Conservation (phyloP, 2,797 vertebrate genomes). For the Buphagus erythrorhynchus region DNA sequence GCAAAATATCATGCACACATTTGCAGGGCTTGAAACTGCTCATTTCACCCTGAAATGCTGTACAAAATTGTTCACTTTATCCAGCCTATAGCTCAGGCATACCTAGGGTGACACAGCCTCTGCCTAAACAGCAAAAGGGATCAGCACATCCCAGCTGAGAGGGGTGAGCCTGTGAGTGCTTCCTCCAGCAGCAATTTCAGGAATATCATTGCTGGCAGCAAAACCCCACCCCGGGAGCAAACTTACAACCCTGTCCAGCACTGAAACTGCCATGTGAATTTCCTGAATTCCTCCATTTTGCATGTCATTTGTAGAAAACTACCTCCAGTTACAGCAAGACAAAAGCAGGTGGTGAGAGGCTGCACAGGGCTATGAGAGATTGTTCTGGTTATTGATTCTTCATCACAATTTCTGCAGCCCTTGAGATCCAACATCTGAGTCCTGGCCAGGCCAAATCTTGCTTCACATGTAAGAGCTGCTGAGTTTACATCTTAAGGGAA, state of each 20-base stretch:
- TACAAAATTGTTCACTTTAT: neutral
- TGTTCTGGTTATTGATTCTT: constrained; percentile 35
- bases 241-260: neutral
- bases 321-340: neutral
- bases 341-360: neutral
- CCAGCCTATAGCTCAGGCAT: neutral
- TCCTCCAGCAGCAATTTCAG: neutral
- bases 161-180: neutral
- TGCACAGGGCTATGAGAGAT: neutral
- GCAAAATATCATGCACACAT: neutral
- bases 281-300: constrained; percentile 7
- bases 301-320: neutral
- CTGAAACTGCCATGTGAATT: neutral
- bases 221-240: neutral
- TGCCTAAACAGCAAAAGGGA: neutral
- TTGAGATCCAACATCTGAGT: neutral
- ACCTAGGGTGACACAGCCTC: neutral
- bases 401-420: constrained; percentile 1
- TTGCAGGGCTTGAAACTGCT: neutral
- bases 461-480: neutral
- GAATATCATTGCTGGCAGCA: neutral
- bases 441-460: constrained; percentile 8
- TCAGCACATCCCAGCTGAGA: neutral
- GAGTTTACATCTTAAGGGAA: constrained; percentile 36
- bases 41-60: neutral